Evolutionary conservation across 2,113 vertebrate species (phyloP), one percentile per base, ranked within the genome.

Genomic region (Xiphophorus couchianus): DNA sequence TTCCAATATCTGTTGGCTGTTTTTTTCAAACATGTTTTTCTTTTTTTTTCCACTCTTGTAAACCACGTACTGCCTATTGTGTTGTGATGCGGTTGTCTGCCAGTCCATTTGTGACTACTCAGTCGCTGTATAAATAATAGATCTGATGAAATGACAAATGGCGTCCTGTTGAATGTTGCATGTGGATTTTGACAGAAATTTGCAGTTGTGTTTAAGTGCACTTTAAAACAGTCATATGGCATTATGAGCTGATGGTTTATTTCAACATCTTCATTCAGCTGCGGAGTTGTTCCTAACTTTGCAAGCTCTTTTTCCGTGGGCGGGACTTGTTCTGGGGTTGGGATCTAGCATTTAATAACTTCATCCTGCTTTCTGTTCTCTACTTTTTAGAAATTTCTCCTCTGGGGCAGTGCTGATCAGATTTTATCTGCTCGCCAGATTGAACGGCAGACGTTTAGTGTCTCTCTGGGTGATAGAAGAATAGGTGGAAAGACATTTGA

Each of bases 91-190:
- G 22, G 66, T 22, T 37, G 22, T 84, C 72, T 63, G 63, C 84
- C n/a, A 14, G 54, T 42, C 66, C 76, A 65, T 77, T 82, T 84
- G 62, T 76, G 77, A 81, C 70, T 12, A 13, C 72, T 39, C 75
- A 65, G 82, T 85, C 73, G 62, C 74, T 73, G 39, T 62, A 81
- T 88, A 25, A 91, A 93, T 89, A 65, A 90, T 93, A 30, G 7
- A 91, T 90, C 81, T 39, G 72, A 73, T 78, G 62, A 72, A 86
- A 85, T 3, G 76, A 89, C 84, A 88, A 89, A 86, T 82, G 81
- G 86, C 74, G 58, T 68, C 61, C 44, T 75, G 51, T 74, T 89
- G 51, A 90, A 89, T 88, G 80, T 86, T 89, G 78, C 87, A 88
- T 90, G 89, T 48, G 19, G 29, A 71, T 87, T 87, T 89, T 69